Conservation (phyloP, 2,888 invertebrate species). For the Malachius bipustulatus region DNA sequence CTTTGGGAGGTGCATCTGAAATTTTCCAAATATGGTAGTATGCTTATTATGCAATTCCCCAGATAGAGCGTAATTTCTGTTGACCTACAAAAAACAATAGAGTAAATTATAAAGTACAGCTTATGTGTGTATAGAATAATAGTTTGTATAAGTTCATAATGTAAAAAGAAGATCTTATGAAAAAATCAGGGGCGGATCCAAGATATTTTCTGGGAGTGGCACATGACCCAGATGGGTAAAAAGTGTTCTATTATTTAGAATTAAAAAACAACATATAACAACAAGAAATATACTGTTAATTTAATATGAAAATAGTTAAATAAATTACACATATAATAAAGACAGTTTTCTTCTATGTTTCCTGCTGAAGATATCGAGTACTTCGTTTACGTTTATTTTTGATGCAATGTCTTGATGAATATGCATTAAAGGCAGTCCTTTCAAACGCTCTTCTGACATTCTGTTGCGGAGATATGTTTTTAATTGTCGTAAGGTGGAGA, state of each 20-base stretch:
- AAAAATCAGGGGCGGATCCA: conserved; percentile 3
- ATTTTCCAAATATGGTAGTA: no score
- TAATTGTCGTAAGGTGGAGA: conserved; percentile 2
- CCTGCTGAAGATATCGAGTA: conserved; percentile 2
- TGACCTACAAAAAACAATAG: no score
- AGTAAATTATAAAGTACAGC: no score
- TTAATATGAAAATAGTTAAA: conserved; percentile 1
- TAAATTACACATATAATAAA: not conserved
- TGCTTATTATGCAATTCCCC: no score
- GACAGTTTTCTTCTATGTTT: conserved; percentile 2
- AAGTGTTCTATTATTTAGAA: not conserved
- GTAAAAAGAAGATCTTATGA: no score
- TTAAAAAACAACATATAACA: not conserved
- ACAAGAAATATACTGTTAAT: not conserved
- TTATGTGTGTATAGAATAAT: no score
- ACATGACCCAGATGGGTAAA: conserved; percentile 1
- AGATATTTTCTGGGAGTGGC: not conserved
- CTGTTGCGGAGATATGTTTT: conserved; percentile 3
- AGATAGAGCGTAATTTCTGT: no score
- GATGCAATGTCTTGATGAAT: conserved; percentile 2
- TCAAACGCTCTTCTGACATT: not conserved
- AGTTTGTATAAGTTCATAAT: no score
- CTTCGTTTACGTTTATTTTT: conserved; percentile 1
- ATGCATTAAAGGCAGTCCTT: conserved; percentile 1
- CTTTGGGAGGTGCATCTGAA: no score